A percentile compares a stretch with the other conserved stretches of the same genome.
phyloP scores from a whole-genome alignment of 2,113 vertebrate genomes.

The Numida meleagris region DNA sequence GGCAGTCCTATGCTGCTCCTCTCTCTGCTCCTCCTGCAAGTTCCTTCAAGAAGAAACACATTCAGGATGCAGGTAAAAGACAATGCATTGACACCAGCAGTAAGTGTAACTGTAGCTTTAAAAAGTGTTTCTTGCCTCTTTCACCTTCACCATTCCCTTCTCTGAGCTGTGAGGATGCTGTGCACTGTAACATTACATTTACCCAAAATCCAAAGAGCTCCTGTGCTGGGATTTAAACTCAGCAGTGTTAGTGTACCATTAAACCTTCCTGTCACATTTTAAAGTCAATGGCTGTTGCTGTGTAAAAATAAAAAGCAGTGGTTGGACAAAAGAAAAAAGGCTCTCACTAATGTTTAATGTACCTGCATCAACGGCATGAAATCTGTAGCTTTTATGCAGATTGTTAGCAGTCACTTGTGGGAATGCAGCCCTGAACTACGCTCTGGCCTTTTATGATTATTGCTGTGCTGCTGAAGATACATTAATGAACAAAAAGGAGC shows the following conservation, averaged over 20 bases:
- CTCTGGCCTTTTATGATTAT: neutral
- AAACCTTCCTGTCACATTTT: neutral
- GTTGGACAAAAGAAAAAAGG: conserved; percentile 37
- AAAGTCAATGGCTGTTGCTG: neutral
- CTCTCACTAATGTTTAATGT: conserved; percentile 17
- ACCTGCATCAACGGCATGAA: neutral
- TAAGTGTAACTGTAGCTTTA: neutral
- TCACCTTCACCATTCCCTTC: neutral
- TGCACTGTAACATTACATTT: neutral
- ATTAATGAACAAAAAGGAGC: neutral
- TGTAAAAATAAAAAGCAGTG: conserved; percentile 54
- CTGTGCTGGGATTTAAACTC: neutral
- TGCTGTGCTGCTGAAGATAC: neutral
- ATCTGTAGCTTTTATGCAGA: neutral
- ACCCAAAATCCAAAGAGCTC: neutral
- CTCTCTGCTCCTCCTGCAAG: neutral
- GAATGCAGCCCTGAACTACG: neutral
- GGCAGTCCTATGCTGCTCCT: neutral
- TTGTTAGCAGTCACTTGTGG: neutral
- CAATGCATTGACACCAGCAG: neutral
- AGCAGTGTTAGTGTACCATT: neutral
- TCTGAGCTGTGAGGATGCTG: neutral
- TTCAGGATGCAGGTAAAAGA: neutral
- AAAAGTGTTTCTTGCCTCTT: neutral
- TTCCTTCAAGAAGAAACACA: neutral